A percentile compares a stretch with the other conserved stretches of the same genome.
Conservation (phyloP, 2,113 vertebrate genomes). For the Ameiurus melas region DNA sequence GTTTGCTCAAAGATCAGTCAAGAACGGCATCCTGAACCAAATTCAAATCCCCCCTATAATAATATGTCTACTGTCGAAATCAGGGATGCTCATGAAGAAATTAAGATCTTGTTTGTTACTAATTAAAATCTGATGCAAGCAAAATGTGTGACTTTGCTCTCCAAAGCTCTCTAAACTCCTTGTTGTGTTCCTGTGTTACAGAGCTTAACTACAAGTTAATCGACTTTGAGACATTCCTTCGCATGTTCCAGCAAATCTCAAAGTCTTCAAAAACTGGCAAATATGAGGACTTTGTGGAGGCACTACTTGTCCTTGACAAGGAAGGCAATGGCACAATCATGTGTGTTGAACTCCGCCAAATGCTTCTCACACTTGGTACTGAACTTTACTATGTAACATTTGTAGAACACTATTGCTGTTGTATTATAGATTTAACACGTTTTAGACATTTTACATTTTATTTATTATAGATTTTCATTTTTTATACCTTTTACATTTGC, state of each 20-base stretch:
- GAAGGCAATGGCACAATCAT: constrained; percentile 87
- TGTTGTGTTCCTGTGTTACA: constrained; percentile 57
- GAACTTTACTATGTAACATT: background rate
- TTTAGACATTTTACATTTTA: no score
- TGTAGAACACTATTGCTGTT: background rate
- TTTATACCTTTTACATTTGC: no score
- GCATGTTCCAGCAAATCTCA: constrained; percentile 86
- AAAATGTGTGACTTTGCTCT: background rate
- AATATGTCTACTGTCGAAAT: no score
- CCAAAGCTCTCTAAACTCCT: background rate
- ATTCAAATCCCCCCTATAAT: no score
- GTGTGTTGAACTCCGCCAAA: constrained; percentile 83
- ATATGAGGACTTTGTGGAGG: constrained; percentile 89
- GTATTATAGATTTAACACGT: background rate
- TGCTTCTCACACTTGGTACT: constrained; percentile 81
- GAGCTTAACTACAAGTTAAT: constrained; percentile 88
- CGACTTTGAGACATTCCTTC: constrained; percentile 91
- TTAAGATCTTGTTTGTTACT: background rate
- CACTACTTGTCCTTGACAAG: constrained; percentile 89
- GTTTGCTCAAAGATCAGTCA: no score
- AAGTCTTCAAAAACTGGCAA: constrained; percentile 89
- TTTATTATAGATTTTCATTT: no score
- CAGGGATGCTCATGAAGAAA: no score
- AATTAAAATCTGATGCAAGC: background rate
- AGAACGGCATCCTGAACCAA: no score